Evolutionary conservation across 2,888 invertebrate genomes (phyloP), one percentile per base, ranked within the genome.

Genomic region (Lasioglossum vierecki): DNA sequence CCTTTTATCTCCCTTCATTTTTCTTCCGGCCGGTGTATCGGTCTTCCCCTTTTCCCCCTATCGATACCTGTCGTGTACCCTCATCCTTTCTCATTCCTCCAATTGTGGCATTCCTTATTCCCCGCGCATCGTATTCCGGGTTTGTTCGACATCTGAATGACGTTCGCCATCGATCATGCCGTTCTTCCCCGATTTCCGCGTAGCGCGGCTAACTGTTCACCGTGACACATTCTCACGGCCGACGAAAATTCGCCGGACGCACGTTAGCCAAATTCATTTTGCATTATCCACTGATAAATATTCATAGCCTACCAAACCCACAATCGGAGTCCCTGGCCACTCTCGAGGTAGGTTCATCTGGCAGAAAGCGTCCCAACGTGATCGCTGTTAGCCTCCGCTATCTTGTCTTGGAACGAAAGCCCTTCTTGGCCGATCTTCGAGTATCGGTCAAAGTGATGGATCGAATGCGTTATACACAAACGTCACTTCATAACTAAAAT

Each of bases 91-190:
- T 60, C 82, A 39, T 79, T 72, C 75, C 15, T 74, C 80, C 80
- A 72, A 84, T 80, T 77, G 74, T 57, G 63, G 26, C 71, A 72
- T 66, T 77, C 77, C 80, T 77, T 70, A 46, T 71, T 75, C 76
- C 63, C 73, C 76, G 60, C 11, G 63, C 63, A 63, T 68, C 79
- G 82, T 76, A 84, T 74, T 76, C 85, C 77, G 75, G 72, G 81
- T 75, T 75, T 26, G 82, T 79, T 75, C 82, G 71, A 85, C 82
- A 74, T 79, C 74, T 68, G 74, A 77, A 85, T 77, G 83, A 85
- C 78, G 85, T 68, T 72, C 79, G 57, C 82, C 82, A 80, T 85
- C 81, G 79, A 85, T 86, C 82, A 78, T 77, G 71, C 77, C 66
- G 30, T 71, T 80, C 77, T 74, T 63, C 66, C 77, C 26, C 15